Evolutionary conservation across 2,888 invertebrate species (phyloP).

Genomic region (Melinaea menophilus): DNA sequence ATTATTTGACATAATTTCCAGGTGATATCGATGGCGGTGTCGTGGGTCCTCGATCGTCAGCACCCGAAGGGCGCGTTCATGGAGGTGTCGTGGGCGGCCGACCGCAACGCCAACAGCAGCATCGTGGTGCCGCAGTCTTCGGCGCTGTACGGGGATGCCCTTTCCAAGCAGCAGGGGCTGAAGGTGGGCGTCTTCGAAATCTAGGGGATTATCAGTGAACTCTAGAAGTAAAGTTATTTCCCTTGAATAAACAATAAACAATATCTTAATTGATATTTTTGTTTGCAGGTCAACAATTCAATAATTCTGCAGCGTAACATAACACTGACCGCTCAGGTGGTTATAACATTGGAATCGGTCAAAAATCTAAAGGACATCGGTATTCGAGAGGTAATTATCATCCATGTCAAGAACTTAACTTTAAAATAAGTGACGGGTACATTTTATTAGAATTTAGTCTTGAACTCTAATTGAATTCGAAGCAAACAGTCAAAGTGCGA

Average conservation of each 20-base stretch:
- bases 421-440: neutral
- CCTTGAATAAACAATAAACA: neutral
- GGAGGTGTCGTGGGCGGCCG: constrained; percentile 91
- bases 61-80: constrained; percentile 91
- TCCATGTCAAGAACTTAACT: neutral
- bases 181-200: constrained; percentile 35
- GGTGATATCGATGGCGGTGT: constrained; percentile 89
- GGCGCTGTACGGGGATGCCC: constrained; percentile 82
- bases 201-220: neutral
- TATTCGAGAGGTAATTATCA: constrained; percentile 53
- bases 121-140: constrained; percentile 69
- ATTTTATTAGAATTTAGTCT: neutral
- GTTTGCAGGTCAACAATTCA: constrained; percentile 56
- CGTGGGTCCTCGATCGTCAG: constrained; percentile 93
- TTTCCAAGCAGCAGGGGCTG: constrained; percentile 45
- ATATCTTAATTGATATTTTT: constrained; percentile 10
- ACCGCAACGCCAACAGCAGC: constrained; percentile 91
- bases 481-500: too few species aligned
- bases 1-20: constrained; percentile 29
- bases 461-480: too few species aligned
- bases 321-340: constrained; percentile 94
- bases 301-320: constrained; percentile 85
- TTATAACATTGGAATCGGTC: constrained; percentile 90
- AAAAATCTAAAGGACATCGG: constrained; percentile 83
- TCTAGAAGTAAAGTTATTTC: too few species aligned